Evolutionary conservation across 2,113 vertebrate genomes (phyloP), one percentile per base, ranked within the genome.

Genomic region (Serinus canaria): DNA sequence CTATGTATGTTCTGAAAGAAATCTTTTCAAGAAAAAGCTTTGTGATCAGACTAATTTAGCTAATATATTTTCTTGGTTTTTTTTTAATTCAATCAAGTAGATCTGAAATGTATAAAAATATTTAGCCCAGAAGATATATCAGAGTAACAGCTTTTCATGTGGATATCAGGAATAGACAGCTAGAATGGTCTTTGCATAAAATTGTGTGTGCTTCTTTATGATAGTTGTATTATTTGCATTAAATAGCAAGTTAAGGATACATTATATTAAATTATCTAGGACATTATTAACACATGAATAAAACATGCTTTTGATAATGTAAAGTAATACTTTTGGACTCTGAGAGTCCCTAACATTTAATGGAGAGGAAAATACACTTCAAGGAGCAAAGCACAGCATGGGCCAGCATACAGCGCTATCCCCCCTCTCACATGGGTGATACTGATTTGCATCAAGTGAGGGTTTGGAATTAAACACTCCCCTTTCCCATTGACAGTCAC

Each of bases 251-350:
- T 77, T 90, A 89, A 62, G 76, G 39, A 64, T 81, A 74, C 21
- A 47, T 50, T 70, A 58, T 52, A 78, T 56, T 66, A 83, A 72
- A 69, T 83, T 84, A 91, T 20, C 39, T 31, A 50, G 33, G 27
- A 50, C 28, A 55, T 69, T 72, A 90, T 70, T 92, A 92, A 58
- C 50, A 74, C 39, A 96, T 96, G 91, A 93, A 95, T 95, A 92
- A 95, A 93, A 90, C 83, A 89, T 92, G 28, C 1, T 69, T 83
- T 77, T 73, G n/a, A 15, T 58, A 90, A 83, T 35, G 31, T 56
- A 49, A 44, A 64, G 6, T 27, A 90, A 73, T 43, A 83, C 10
- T 76, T 82, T 31, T 19, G 3, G 11, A 6, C 19, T 6, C 7
- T 44, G 30, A 87, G 20, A 78, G 24, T 60, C 44, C 17, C 41